These are phyloP conservation scores for Mus spretus DNA, from an alignment of 2,797 vertebrate genomes.

Conservation along the genomic window DNA sequence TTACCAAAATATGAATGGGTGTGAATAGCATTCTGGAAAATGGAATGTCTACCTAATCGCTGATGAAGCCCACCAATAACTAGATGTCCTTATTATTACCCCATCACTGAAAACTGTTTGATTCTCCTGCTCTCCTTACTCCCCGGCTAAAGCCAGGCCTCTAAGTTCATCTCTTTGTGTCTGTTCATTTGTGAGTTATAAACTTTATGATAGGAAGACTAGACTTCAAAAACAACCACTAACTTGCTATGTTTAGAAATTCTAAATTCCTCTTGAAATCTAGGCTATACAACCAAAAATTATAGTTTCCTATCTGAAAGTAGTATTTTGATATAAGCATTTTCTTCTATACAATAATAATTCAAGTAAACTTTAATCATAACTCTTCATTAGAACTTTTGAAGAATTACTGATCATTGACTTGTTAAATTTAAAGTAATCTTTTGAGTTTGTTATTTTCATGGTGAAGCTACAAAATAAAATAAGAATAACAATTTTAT, in stretches of 20 bases:
- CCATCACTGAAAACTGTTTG: not conserved
- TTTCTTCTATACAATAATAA: constrained; percentile 51
- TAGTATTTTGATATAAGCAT: constrained; percentile 59
- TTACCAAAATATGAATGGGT: constrained; percentile 16
- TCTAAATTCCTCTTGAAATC: constrained; percentile 22
- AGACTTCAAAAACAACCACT: constrained; percentile 40
- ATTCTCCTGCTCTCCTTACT: constrained; percentile 51
- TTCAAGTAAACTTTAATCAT: constrained; percentile 64
- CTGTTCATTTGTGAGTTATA: constrained; percentile 60
- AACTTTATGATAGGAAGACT: constrained; percentile 48
- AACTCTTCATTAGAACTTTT: constrained; percentile 80
- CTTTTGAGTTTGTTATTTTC: constrained; percentile 86
- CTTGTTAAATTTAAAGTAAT: constrained; percentile 84
- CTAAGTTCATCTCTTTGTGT: constrained; percentile 40
- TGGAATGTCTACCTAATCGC: constrained; percentile 23
- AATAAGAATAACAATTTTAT: constrained; percentile 75
- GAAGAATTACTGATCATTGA: constrained; percentile 78
- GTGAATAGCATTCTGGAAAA: constrained; percentile 51
- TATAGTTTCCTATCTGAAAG: constrained; percentile 24
- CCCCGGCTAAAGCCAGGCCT: not conserved
- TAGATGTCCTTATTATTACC: constrained; percentile 7
- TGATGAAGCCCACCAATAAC: constrained; percentile 8
- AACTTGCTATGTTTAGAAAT: constrained; percentile 50
- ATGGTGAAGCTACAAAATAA: constrained; percentile 87
- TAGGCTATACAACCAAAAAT: constrained; percentile 23